A percentile compares a stretch with the other conserved stretches of the same genome.
Conservation (phyloP, 2,797 vertebrate species). For the Harpagifer antarcticus region DNA sequence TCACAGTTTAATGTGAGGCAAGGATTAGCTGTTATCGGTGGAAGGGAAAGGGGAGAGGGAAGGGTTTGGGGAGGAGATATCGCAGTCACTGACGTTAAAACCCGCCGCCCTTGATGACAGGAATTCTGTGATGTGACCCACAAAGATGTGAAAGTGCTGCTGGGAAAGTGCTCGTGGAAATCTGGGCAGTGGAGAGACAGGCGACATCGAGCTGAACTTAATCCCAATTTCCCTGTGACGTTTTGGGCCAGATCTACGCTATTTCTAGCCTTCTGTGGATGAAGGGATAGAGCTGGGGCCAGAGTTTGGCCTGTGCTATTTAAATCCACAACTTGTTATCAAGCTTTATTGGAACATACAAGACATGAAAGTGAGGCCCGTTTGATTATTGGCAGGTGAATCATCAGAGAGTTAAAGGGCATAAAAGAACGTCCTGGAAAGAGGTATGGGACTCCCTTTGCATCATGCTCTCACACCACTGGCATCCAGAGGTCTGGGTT, state of each 20-base stretch:
- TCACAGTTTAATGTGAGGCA: conserved; percentile 86
- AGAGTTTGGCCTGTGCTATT: conserved; percentile 72
- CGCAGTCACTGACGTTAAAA: conserved; percentile 82
- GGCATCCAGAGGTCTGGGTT: conserved; percentile 51
- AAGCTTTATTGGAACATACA: conserved; percentile 71
- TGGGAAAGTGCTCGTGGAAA: conserved; percentile 70
- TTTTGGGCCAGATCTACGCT: conserved; percentile 74
- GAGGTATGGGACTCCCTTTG: conserved; percentile 50
- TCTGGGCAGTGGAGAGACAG: conserved; percentile 72
- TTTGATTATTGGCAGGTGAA: conserved; percentile 71
- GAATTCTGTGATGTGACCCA: conserved; percentile 82
- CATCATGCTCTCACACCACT: conserved; percentile 35
- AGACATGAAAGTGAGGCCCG: conserved; percentile 65
- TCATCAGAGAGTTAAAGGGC: conserved; percentile 67
- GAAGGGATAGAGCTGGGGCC: conserved; percentile 54
- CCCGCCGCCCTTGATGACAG: conserved; percentile 82
- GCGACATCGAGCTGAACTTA: conserved; percentile 80
- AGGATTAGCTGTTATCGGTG: conserved; percentile 86
- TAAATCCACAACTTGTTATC: conserved; percentile 75
- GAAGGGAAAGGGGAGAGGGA: conserved; percentile 74
- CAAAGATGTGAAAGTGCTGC: conserved; percentile 76
- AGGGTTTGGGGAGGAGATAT: conserved; percentile 83
- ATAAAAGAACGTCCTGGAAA: conserved; percentile 42
- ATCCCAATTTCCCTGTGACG: conserved; percentile 81
- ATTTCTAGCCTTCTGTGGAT: conserved; percentile 67